Percentiles rank a stretch among this genome's conserved stretches.
Conservation (phyloP, 2,797 vertebrate species). For the Leptoclinus maculatus region DNA sequence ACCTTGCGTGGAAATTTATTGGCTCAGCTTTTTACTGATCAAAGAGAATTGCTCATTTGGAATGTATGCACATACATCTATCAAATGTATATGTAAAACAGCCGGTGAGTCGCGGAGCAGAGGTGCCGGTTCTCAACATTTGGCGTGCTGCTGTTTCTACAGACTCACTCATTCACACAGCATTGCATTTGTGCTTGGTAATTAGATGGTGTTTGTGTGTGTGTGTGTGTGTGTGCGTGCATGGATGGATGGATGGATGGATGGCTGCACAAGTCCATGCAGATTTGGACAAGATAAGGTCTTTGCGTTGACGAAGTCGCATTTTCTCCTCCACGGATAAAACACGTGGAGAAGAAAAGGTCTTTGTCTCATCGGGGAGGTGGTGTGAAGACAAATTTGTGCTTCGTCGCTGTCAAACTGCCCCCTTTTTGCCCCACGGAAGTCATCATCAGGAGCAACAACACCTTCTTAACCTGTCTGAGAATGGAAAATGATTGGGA, state of each 20-base stretch:
- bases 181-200: background rate
- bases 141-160: background rate
- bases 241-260: background rate
- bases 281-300: background rate
- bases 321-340: background rate
- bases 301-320: background rate
- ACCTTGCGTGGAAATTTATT: constrained; percentile 53
- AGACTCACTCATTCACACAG: background rate
- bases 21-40: constrained; percentile 71
- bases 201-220: background rate
- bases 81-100: constrained; percentile 45
- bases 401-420: constrained; percentile 32
- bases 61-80: constrained; percentile 36
- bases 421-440: constrained; percentile 8
- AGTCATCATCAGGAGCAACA: constrained; percentile 24
- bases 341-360: background rate
- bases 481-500: constrained; percentile 21
- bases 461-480: background rate
- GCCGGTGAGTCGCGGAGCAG: constrained; percentile 8
- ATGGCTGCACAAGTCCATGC: background rate
- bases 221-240: too few species aligned
- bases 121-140: constrained; percentile 4
- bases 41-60: constrained; percentile 70
- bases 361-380: constrained; percentile 17
- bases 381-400: background rate